Base-by-base conservation (phyloP, 2,888 invertebrate genomes). In the Hecatera dysodea region DNA sequence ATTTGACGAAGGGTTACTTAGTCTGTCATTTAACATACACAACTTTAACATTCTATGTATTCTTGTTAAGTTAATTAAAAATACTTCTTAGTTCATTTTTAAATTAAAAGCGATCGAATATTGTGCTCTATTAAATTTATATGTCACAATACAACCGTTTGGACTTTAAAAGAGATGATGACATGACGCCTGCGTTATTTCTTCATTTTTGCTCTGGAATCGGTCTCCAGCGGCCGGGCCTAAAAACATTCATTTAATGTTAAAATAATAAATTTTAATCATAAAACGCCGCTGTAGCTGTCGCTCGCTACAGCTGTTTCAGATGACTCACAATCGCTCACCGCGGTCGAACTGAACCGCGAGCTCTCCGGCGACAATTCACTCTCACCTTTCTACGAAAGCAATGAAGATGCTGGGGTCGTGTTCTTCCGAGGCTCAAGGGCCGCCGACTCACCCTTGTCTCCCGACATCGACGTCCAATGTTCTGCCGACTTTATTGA, bases 381-480 rank as follows among this genome's bases (percentile, higher is more conserved):
- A 9, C 91, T 96, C 57, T 93, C 95, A 3, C 93, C 92, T 4
- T 94, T 94, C 87, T 95, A 90, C 81, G 93, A 95, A 69, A 91
- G 90, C 77, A 87, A 88, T 33, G 95, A 95, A 72, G 95, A 95
- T 1, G 87, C 88, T 65, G 95, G 92, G 65, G 95, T 96, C 83
- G 93, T 90, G 73, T 96, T 96, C 86, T 91, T 96, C 78, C 89
- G 96, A 68, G 95, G 95, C 0, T 91, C 94, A 24, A 90, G 96
- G 83, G 96, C 97, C 56, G 96, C 96, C 33, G 96, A 97, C 86
- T 94, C 95, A 7, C 90, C 93, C 2, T 83, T 91, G 19, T 87
- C 94, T 0, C 95, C 95, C 0, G 96, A 95, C n/a, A 96, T 97
- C 55, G 96, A 97, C 83, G 97, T 97, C 0, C 96, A 97, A 88